Evolutionary conservation across 2,113 vertebrate genomes (phyloP).

Genomic region (Pampusana beccarii): DNA sequence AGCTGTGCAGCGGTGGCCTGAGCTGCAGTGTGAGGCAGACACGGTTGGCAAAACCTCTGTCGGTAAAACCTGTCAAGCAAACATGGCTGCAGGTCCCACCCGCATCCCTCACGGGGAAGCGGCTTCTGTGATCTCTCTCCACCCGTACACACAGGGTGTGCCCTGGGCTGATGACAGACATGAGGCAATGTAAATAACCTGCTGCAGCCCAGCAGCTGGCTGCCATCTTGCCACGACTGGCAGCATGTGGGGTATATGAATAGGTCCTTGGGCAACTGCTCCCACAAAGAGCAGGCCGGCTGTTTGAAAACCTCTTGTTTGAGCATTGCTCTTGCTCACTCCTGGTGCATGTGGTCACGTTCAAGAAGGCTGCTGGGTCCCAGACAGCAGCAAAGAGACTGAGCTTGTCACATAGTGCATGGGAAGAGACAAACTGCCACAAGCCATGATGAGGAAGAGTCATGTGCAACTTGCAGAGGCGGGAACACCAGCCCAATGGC

Average conservation of each 20-base stretch:
- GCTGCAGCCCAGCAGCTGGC: not conserved
- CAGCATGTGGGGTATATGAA: not conserved
- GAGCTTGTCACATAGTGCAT: rapidly evolving
- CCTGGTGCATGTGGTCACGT: not conserved
- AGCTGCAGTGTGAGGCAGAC: rapidly evolving
- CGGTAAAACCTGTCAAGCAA: not conserved
- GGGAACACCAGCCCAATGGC: not conserved
- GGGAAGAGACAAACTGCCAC: not conserved
- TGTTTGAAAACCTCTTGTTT: not conserved
- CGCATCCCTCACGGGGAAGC: not conserved
- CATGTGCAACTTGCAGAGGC: not conserved
- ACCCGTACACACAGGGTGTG: not conserved
- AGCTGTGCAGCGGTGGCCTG: rapidly evolving
- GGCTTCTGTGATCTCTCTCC: not conserved
- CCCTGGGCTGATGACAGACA: not conserved
- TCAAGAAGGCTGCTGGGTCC: not conserved
- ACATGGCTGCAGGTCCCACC: not conserved
- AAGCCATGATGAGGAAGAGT: not conserved
- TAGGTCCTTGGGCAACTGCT: not conserved
- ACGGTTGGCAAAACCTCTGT: not conserved
- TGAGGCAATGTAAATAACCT: not conserved
- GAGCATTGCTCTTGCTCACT: not conserved
- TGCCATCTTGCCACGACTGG: not conserved
- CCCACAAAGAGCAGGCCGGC: rapidly evolving
- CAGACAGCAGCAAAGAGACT: not conserved